phyloP scores from a whole-genome alignment of 1,140 invertebrate genomes.

The Aethina tumida region DNA sequence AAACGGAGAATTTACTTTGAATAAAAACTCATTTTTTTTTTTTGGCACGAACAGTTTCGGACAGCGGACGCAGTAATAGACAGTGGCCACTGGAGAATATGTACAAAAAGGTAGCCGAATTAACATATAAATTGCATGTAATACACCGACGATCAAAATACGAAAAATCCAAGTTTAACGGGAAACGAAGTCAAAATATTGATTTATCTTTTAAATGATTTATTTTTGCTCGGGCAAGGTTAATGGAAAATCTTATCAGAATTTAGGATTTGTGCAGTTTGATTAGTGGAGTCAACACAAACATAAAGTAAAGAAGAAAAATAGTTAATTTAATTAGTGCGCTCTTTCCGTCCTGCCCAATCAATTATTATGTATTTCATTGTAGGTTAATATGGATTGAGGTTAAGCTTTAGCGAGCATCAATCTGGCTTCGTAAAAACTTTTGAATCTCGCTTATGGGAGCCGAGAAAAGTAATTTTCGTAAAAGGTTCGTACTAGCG shows the following conservation, averaged over 20 bases:
- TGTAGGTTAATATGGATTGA: slow-evolving; percentile 3
- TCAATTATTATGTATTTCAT: slow-evolving; percentile 1
- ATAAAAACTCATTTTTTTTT: slow-evolving; percentile 13
- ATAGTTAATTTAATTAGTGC: no score
- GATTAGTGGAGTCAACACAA: no score
- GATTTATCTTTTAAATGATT: no score
- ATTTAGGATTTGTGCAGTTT: no score
- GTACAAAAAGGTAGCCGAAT: slow-evolving; percentile 3
- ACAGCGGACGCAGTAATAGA: slow-evolving; percentile 4
- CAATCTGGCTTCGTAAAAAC: slow-evolving; percentile 11
- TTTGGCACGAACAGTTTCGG: slow-evolving; percentile 7
- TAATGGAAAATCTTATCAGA: no score
- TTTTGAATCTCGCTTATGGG: slow-evolving; percentile 10
- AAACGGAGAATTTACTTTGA: slow-evolving; percentile 12
- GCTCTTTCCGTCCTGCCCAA: no score
- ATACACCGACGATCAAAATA: slow-evolving; percentile 3
- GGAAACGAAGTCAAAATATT: no score
- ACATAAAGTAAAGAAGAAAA: no score
- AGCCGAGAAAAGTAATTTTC: slow-evolving; percentile 20
- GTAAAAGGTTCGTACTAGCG: slow-evolving; percentile 19
- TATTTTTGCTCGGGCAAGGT: no score
- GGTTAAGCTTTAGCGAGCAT: slow-evolving; percentile 10
- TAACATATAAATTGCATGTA: slow-evolving; percentile 13
- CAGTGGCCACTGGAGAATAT: slow-evolving; percentile 4
- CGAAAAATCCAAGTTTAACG: no score